Evolutionary conservation across 2,888 invertebrate genomes (phyloP), one percentile per base, ranked within the genome.

Genomic region (Tetragnatha montana): DNA sequence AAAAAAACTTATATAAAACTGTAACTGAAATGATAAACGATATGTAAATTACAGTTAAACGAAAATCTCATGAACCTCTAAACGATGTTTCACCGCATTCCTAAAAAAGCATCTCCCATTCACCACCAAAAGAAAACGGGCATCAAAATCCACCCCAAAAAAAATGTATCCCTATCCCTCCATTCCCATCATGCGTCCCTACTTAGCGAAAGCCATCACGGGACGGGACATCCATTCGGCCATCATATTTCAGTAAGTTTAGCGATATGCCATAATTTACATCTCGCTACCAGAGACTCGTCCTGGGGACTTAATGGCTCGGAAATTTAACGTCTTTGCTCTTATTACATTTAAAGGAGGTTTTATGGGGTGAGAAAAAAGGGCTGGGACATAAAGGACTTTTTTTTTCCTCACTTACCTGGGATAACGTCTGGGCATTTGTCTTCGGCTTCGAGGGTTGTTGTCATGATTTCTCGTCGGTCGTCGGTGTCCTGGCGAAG

Each of bases 371-470:
- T 51, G 17, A 22, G 60, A 78, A 78, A 78, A 76, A 78, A 78
- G 60, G 51, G 60, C 22, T 22, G 22, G 51, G 78, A 60, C 78
- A 78, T 78, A 78, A 78, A 71, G 21, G 22, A n/a, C 10, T 81
- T 81, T 68, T 81, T 70, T 81, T 73, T 47, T 12, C 21, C 50
- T 19, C 35, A 94, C 92, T 94, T 94, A 92, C 95, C 95, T 80
- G 95, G 95, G 91, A 95, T 95, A 89, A 95, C 94, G 92, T 95
- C 95, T 6, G 95, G 95, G 93, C 95, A 95, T 92, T 95, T 95
- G 92, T 95, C 95, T 92, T 95, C 95, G 89, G 94, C 93, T 92
- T 94, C 94, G 91, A 90, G 74, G 81, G 86, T 86, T 75, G 89
- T 87, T 12, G 90, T 91, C 75, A 82, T 82, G 19, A 91, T 83